These are phyloP conservation scores for Saturnia japonica DNA, from an alignment of 2,888 invertebrate species.

Conservation along the genomic window DNA sequence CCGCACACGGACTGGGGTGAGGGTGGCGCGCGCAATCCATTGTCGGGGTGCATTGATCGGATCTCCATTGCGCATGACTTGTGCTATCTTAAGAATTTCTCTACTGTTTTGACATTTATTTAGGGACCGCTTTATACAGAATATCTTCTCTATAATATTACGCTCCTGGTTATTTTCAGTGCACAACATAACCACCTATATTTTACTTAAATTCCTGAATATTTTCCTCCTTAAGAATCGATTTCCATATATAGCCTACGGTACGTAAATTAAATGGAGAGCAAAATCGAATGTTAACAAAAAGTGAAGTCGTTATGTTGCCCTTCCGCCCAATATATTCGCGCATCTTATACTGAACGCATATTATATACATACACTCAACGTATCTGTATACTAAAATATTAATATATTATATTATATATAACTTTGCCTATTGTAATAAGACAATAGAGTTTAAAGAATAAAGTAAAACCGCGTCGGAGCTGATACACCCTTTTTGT, in stretches of 20 bases:
- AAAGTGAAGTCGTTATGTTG: too few species aligned
- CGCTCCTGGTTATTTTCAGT: background rate
- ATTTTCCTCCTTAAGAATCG: background rate
- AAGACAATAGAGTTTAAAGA: too few species aligned
- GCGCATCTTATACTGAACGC: too few species aligned
- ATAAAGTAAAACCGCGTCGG: too few species aligned
- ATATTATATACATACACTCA: too few species aligned
- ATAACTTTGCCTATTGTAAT: too few species aligned
- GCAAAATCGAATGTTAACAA: too few species aligned
- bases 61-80: conserved; percentile 67
- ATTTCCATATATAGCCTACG: too few species aligned
- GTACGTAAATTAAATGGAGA: too few species aligned
- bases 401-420: too few species aligned
- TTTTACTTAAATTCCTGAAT: background rate
- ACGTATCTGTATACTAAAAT: too few species aligned
- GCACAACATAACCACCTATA: background rate
- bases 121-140: conserved; percentile 16
- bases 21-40: conserved; percentile 73
- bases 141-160: conserved; percentile 4
- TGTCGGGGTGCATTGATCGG: conserved; percentile 75
- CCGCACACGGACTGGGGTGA: conserved; percentile 46
- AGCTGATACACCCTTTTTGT: background rate
- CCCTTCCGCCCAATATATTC: too few species aligned
- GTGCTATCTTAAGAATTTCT: conserved; percentile 51
- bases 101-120: conserved; percentile 66